Evolutionary conservation across 1,140 invertebrate species (phyloP), one percentile per base, ranked within the genome.

Genomic region (Limonius californicus): DNA sequence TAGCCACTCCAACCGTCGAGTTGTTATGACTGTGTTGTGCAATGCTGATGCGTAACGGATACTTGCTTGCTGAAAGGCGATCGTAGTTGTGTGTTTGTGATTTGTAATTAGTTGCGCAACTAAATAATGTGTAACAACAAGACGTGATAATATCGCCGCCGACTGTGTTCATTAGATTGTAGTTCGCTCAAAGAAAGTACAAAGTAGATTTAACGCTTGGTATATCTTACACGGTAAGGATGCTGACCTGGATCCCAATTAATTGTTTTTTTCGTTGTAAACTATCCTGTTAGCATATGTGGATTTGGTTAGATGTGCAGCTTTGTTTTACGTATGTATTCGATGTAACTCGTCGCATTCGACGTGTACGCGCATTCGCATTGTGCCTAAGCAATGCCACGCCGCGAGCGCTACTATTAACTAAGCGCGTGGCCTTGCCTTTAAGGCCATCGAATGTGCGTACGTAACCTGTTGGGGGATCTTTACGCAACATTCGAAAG

Each of bases 391-490:
- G 35, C n/a, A 12, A 39, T 39, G 35, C 35, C 35, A 39, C 35
- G 35, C 35, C 35, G 35, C 35, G 35, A 39, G 35, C 35, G 35
- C 35, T 39, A 39, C 35, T 39, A 39, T 39, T 39, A 39, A 39
- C 35, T 39, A 14, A 12, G 35, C 35, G 35, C 2, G 35, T 39
- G 35, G 35, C 35, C 35, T 39, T 39, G 35, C 35, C 35, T 39
- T 39, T 39, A 39, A 39, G 35, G 35, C 35, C 35, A 39, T 39
- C 35, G n/a, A 39, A 39, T 39, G 35, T 39, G 35, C 35, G 35
- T 39, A 39, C n/a, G 35, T 39, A 39, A 39, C 35, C 35, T 39
- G 35, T 39, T 39, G 35, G 35, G 23, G 35, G 35, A 39, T 39
- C 35, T 39, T 39, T 39, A 39, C 35, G 35, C 35, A 39, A 39